Percentiles rank a stretch among this genome's conserved stretches.
Conservation (phyloP, 2,113 vertebrate genomes). For the rat (Rattus norvegicus) region DNA sequence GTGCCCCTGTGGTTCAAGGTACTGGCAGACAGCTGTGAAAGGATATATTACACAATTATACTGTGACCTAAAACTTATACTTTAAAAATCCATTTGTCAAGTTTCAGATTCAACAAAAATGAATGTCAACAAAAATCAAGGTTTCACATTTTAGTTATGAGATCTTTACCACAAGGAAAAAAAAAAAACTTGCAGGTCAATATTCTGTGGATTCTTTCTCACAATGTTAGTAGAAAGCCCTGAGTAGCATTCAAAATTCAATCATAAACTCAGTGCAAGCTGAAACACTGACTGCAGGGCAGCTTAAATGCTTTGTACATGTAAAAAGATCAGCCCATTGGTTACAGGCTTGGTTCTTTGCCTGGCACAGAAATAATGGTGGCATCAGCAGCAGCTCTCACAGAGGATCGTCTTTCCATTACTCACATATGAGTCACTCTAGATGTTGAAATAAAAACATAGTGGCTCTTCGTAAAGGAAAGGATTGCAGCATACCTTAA, state of each 20-base stretch:
- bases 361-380: not conserved
- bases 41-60: not conserved
- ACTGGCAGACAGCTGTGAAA: not conserved
- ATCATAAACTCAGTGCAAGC: constrained; percentile 15
- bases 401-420: constrained; percentile 43
- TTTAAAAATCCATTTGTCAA: not conserved
- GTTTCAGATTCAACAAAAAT: not conserved
- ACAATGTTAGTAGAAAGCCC: constrained; percentile 53
- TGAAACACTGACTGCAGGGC: constrained; percentile 49
- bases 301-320: constrained; percentile 68
- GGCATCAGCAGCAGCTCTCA: not conserved
- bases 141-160: not conserved
- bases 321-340: constrained; percentile 46
- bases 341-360: constrained; percentile 24
- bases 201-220: not conserved
- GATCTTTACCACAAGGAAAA: not conserved
- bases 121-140: not conserved
- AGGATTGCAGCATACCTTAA: constrained; percentile 12
- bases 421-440: constrained; percentile 59
- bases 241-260: constrained; percentile 60
- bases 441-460: constrained; percentile 1
- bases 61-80: not conserved
- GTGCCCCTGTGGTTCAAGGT: too few relatives aligned
- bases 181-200: not conserved
- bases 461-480: not conserved